A percentile compares a stretch with the other conserved stretches of the same genome.
These are phyloP conservation scores for Buteo buteo DNA, from an alignment of 2,113 vertebrate species.

Conservation along the genomic window DNA sequence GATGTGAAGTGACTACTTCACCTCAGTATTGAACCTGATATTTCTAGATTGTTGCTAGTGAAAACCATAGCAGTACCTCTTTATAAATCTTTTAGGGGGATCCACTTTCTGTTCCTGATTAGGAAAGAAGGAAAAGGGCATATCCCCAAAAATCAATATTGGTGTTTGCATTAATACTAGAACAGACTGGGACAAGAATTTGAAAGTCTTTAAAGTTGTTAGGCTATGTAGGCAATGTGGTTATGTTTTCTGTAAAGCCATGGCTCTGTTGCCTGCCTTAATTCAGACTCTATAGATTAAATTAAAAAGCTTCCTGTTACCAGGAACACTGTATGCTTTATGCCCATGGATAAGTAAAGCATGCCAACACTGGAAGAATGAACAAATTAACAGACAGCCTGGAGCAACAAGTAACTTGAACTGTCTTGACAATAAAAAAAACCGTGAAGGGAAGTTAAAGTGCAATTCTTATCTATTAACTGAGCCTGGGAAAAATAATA, in stretches of 20 bases:
- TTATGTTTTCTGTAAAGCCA: neutral
- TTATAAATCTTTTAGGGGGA: neutral
- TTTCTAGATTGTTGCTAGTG: neutral
- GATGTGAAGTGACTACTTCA: neutral
- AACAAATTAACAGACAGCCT: conserved; percentile 44
- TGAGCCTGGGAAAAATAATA: conserved; percentile 40
- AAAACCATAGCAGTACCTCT: neutral
- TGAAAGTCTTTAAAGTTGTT: neutral
- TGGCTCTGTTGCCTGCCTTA: neutral
- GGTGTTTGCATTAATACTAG: neutral
- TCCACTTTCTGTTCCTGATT: neutral
- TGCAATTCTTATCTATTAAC: conserved; percentile 31
- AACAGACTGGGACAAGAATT: neutral
- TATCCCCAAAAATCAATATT: neutral
- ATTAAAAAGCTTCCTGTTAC: conserved; percentile 44
- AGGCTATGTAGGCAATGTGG: neutral
- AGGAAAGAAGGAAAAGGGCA: neutral
- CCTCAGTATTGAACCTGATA: neutral
- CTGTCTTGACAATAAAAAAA: conserved; percentile 49
- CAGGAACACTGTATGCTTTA: conserved; percentile 27
- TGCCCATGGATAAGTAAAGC: conserved; percentile 23
- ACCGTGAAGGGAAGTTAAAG: conserved; percentile 19
- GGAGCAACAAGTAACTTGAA: conserved; percentile 44
- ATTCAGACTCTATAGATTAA: conserved; percentile 39
- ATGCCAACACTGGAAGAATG: conserved; percentile 9